Evolutionary conservation across 2,797 vertebrate species (phyloP), one percentile per base, ranked within the genome.

Genomic region (Centroberyx gerrardi): DNA sequence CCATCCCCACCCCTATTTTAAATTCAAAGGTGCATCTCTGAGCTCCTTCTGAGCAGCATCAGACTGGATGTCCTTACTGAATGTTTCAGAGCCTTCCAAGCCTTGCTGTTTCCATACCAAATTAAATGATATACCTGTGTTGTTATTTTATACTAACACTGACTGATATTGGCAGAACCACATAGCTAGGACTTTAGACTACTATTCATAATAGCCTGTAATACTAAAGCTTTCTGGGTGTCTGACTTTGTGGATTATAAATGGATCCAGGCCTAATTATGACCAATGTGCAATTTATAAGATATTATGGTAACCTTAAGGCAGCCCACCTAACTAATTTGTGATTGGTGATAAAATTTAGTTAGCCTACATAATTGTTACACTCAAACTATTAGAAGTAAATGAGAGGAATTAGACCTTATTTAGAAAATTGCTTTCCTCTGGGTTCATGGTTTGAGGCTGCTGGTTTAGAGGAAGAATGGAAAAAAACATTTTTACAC

Each of bases 11-110:
- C 71, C 64, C 83, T 87, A 74, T 77, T 91, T 91, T 81, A 80
- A 65, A 88, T 88, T 87, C 80, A 87, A 7, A 80, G 79, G 71
- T 84, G 81, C 61, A 58, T 76, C 72, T 78, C 80, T 54, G 22
- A 79, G 68, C 59, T 8, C 79, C 78, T 60, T 76, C 58, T 71
- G 46, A 36, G 61, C 70, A 67, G 62, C 55, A 42, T 67, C 29
- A 18, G 52, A 61, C 62, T 46, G 31, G 51, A 62, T 81, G 71
- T 77, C 76, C 66, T 72, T 74, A 71, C 46, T 66, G 54, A 72
- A 53, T 64, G 65, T 82, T 78, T 83, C 61, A 65, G 56, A 58
- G n/a, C n/a, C 65, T 12, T 44, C 58, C 56, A 14, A 61, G 54
- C 40, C 56, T 52, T 64, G 61, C 53, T 22, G 31, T 74, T 81